phyloP scores from a whole-genome alignment of 2,888 invertebrate genomes.

The Sinotaia quadrata region DNA sequence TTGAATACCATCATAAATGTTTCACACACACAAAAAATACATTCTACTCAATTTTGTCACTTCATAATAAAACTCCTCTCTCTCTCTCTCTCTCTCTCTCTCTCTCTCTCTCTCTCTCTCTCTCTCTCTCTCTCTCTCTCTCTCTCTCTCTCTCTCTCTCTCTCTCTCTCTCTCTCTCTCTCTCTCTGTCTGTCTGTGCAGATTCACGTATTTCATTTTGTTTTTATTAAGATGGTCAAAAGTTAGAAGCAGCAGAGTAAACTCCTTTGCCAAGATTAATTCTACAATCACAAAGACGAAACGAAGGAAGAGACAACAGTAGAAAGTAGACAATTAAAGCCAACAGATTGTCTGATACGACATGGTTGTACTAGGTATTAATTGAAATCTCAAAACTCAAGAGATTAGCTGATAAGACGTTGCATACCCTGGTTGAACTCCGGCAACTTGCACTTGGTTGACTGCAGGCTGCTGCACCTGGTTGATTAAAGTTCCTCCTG shows the following conservation, averaged over 20 bases:
- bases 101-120: background rate
- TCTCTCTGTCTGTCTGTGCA: background rate
- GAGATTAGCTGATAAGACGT: too few species aligned
- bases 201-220: background rate
- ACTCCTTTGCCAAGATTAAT: too few species aligned
- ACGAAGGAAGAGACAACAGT: too few species aligned
- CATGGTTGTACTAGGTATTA: too few species aligned
- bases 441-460: slow-evolving; percentile 12
- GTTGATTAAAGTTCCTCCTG: too few species aligned
- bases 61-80: background rate
- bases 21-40: too few species aligned
- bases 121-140: slow-evolving; percentile 4
- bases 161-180: background rate
- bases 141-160: slow-evolving; percentile 6
- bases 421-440: slow-evolving; percentile 1
- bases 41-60: background rate
- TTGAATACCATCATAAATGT: too few species aligned
- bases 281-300: too few species aligned
- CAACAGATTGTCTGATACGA: too few species aligned
- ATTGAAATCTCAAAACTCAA: too few species aligned
- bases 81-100: slow-evolving; percentile 9
- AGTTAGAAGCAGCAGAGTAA: background rate
- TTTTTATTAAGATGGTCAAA: background rate
- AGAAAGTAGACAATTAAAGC: too few species aligned
- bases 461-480: slow-evolving; percentile 5